Conservation (phyloP, 2,113 vertebrate species). For the Grus americana region DNA sequence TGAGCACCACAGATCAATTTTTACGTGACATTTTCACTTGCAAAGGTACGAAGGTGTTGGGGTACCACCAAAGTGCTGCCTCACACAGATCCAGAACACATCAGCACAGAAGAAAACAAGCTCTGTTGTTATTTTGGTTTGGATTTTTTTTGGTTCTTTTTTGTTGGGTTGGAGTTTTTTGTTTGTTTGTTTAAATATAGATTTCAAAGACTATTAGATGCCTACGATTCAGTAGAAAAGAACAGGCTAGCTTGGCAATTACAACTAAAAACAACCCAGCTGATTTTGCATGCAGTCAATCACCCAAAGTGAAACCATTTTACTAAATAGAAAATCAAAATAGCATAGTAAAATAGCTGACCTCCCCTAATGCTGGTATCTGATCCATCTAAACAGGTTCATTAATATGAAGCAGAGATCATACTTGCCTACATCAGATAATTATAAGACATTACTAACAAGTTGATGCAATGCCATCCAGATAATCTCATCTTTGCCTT, state of each 20-base stretch:
- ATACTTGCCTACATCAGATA: background rate
- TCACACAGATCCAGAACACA: background rate
- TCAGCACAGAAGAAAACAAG: background rate
- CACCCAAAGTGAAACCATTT: background rate
- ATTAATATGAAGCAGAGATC: background rate
- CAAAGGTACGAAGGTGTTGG: background rate
- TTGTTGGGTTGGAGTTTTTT: background rate
- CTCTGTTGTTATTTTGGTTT: background rate
- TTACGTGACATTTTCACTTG: background rate
- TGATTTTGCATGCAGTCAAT: background rate
- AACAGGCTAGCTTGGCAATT: background rate
- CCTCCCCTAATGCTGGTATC: background rate
- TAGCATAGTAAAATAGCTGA: background rate
- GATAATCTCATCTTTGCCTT: slow-evolving; percentile 18
- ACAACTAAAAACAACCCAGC: background rate
- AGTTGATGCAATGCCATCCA: background rate
- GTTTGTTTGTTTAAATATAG: background rate
- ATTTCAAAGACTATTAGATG: background rate
- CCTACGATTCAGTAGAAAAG: background rate
- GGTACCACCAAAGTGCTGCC: background rate
- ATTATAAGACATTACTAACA: slow-evolving; percentile 24
- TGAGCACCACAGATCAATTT: background rate
- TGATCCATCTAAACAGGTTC: background rate
- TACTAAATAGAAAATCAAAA: background rate
- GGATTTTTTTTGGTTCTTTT: background rate